phyloP scores from a whole-genome alignment of 2,113 vertebrate genomes.

The Bungarus multicinctus region DNA sequence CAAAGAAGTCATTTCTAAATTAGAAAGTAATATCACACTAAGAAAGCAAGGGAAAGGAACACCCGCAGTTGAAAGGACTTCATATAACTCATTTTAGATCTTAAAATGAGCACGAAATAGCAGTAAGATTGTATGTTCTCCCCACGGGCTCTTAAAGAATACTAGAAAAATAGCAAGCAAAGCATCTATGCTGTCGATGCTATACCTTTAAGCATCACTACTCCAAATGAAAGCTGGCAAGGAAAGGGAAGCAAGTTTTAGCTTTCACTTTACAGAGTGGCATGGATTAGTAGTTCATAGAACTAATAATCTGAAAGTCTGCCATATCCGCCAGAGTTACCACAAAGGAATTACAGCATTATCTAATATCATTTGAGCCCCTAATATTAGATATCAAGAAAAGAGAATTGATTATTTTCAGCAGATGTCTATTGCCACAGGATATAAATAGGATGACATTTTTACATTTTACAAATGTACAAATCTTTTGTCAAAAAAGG shows the following conservation, averaged over 20 bases:
- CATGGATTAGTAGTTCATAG: neutral
- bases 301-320: neutral
- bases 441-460: constrained; percentile 34
- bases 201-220: too few relatives aligned
- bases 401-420: constrained; percentile 23
- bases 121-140: neutral
- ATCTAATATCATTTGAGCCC: constrained; percentile 5
- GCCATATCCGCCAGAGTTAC: neutral
- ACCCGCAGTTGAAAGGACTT: neutral
- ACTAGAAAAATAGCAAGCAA: neutral
- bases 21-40: neutral
- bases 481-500: neutral
- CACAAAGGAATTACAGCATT: neutral
- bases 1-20: neutral
- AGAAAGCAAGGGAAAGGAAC: neutral
- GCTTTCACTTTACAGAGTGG: neutral
- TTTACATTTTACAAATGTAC: constrained; percentile 38
- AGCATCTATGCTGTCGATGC: neutral
- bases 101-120: neutral
- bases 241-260: neutral
- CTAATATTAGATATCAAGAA: neutral
- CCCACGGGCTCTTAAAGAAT: neutral
- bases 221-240: neutral
- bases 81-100: neutral
- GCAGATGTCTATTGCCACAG: constrained; percentile 5